These are phyloP conservation scores for Sternarchorhynchus goeldii DNA, from an alignment of 2,797 vertebrate genomes.

Conservation along the genomic window DNA sequence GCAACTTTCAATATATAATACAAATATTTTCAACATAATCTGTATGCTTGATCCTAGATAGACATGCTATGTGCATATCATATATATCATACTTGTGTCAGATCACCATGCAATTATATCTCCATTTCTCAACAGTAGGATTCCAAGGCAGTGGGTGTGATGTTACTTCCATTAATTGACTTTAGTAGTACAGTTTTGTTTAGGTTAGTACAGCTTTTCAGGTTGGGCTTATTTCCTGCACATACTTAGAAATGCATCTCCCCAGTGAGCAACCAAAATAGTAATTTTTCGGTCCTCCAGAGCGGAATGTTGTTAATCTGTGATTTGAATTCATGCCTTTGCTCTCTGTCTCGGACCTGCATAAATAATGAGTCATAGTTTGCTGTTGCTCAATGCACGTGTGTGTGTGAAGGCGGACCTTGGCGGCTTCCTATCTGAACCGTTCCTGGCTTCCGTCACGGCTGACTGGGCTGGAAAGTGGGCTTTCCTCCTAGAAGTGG, in stretches of 20 bases:
- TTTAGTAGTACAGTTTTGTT: too few relatives aligned
- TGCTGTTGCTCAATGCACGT: constrained; percentile 28
- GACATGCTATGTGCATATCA: too few relatives aligned
- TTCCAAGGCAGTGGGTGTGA: too few relatives aligned
- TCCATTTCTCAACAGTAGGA: neutral
- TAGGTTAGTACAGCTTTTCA: too few relatives aligned
- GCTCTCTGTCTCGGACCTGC: constrained; percentile 16
- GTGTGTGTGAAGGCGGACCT: constrained; percentile 43
- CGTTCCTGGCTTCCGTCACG: constrained; percentile 54
- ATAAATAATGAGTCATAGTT: constrained; percentile 11
- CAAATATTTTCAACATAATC: neutral
- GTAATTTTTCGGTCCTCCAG: neutral
- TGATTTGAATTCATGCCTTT: constrained; percentile 48
- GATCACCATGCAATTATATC: neutral
- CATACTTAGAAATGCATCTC: too few relatives aligned
- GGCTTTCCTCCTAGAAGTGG: constrained; percentile 35
- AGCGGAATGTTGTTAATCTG: constrained; percentile 11
- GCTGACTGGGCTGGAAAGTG: constrained; percentile 27
- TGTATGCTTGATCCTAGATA: neutral
- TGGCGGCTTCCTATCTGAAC: constrained; percentile 54
- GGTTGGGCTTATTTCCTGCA: too few relatives aligned
- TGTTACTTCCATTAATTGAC: too few relatives aligned
- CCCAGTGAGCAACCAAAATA: neutral
- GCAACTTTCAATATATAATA: too few relatives aligned
- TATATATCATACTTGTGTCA: too few relatives aligned